Base-by-base conservation (phyloP, 2,888 invertebrate genomes). In the Cyclophora albipunctata region DNA sequence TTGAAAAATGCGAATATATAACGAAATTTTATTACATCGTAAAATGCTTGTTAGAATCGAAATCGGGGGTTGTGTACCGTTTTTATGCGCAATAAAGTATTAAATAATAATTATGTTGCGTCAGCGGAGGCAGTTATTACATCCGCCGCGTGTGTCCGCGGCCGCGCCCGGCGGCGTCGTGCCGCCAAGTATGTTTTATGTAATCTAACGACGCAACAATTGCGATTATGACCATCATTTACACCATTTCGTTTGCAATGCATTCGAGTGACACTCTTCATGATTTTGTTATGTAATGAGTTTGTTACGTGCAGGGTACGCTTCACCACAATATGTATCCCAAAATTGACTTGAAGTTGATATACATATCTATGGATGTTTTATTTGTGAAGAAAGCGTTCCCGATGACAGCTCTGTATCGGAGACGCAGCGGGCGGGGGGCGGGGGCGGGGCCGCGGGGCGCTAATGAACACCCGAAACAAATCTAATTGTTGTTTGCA, bases 11-110 rank as follows among this genome's bases (percentile, higher is more conserved):
- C 52, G 62, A 57, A 59, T 66, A 69, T 63, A 60, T 62, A 55
- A 60, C 53, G 53, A 49, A 53, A 52, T 68, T 71, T 69, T 64
- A 71, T 67, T 51, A 58, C 62, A 52, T 64, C 71, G 59, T 71
- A 63, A 71, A 67, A 59, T 57, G 63, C 63, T 65, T 61, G 64
- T 64, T 66, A 60, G 65, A 56, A 63, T 62, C 60, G 57, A 59
- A 64, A 59, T 59, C 61, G 57, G 48, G 51, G 47, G 46, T 52
- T 55, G 53, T 53, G 53, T 53, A 50, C 52, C 52, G 57, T 51
- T 60, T 60, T 65, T 60, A 65, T 54, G 63, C 49, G 60, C 59
- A 56, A 60, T 64, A 63, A 65, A 66, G 61, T 63, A 60, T 63
- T 60, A 54, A 62, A 63, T 64, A 62, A 66, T 64, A 64, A 63